phyloP scores from a whole-genome alignment of 1,140 invertebrate genomes.

The Bursaphelenchus mucronatus region DNA sequence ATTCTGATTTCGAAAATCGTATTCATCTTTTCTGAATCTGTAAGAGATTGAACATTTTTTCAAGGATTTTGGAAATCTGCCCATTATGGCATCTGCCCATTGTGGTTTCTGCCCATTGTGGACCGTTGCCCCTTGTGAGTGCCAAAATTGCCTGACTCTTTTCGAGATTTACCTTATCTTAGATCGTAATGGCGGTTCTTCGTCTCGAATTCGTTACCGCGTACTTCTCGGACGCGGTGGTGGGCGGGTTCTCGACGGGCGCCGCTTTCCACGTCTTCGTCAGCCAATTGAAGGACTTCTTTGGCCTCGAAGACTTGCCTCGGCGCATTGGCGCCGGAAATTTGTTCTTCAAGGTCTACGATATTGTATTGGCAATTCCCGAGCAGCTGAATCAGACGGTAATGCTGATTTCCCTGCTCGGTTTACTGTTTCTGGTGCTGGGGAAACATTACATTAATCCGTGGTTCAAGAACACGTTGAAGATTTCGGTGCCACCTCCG shows the following conservation, averaged over 20 bases:
- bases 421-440: conserved; percentile 47
- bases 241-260: conserved; percentile 56
- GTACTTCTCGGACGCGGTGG: conserved; percentile 54
- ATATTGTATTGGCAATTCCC: conserved; percentile 20
- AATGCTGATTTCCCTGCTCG: conserved; percentile 31
- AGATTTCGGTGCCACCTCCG: conserved; percentile 43
- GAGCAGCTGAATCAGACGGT: conserved; percentile 35
- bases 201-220: conserved; percentile 57
- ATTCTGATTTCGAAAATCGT: too few species aligned
- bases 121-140: too few species aligned
- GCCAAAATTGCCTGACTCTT: too few species aligned
- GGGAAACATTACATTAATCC: conserved; percentile 54
- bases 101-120: too few species aligned
- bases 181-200: conserved; percentile 55
- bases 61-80: too few species aligned
- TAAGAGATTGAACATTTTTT: too few species aligned
- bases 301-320: conserved; percentile 38
- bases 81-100: too few species aligned
- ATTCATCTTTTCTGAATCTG: too few species aligned
- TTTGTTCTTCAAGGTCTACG: conserved; percentile 31
- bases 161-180: conserved; percentile 8
- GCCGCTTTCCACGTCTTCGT: conserved; percentile 54
- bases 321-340: conserved; percentile 38
- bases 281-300: conserved; percentile 54
- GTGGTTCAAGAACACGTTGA: conserved; percentile 42